Percentiles rank a stretch among this genome's conserved stretches.
Conservation (phyloP, 2,797 vertebrate genomes). For the Otolemur crassicaudatus region DNA sequence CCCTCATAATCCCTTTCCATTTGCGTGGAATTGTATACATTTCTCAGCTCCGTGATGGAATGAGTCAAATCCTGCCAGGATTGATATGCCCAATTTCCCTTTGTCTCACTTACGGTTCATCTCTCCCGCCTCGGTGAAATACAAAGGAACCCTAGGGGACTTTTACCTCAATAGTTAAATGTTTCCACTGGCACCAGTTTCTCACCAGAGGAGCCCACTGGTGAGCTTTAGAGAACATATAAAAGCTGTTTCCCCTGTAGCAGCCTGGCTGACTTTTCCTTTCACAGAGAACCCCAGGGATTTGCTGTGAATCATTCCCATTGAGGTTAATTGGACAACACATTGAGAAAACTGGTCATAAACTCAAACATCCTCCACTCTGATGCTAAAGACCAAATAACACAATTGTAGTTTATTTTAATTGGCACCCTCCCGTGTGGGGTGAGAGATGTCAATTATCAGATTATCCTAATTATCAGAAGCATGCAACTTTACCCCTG, state of each 20-base stretch:
- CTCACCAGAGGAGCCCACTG: slow-evolving; percentile 18
- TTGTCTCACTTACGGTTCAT: slow-evolving; percentile 30
- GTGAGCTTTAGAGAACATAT: background rate
- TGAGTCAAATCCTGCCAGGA: background rate
- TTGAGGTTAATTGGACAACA: slow-evolving; percentile 74
- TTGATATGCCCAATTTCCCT: background rate
- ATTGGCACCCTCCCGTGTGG: slow-evolving; percentile 57
- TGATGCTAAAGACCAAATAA: slow-evolving; percentile 47
- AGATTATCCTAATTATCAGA: slow-evolving; percentile 67
- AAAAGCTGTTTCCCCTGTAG: background rate
- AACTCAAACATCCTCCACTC: slow-evolving; percentile 58
- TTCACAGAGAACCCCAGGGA: slow-evolving; percentile 34
- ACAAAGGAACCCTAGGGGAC: background rate
- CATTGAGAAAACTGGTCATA: slow-evolving; percentile 51
- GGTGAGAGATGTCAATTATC: slow-evolving; percentile 38
- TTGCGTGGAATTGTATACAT: background rate
- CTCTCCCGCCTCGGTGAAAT: background rate
- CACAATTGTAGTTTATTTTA: slow-evolving; percentile 65
- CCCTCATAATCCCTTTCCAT: background rate
- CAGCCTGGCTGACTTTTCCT: slow-evolving; percentile 37
- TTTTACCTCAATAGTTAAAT: slow-evolving; percentile 37
- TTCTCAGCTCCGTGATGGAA: background rate
- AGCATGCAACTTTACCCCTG: background rate
- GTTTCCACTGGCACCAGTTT: slow-evolving; percentile 15
- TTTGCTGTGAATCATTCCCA: slow-evolving; percentile 55